phyloP scores from a whole-genome alignment of 2,113 vertebrate species.

The Trogon surrucura region DNA sequence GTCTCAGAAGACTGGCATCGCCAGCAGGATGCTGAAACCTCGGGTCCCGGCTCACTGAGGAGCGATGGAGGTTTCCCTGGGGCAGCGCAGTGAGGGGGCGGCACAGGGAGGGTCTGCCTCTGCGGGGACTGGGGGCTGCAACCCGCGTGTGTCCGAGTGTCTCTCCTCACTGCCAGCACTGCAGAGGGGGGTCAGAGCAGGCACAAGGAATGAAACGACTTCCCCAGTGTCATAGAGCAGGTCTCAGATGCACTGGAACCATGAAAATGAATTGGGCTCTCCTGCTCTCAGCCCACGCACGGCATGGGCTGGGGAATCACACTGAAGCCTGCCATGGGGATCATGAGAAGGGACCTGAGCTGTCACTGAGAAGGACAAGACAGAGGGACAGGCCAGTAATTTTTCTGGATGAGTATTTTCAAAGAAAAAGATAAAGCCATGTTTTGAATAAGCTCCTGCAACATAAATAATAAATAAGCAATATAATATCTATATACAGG shows the following conservation, averaged over 20 bases:
- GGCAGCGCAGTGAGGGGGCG: rapidly evolving
- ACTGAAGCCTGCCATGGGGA: background rate
- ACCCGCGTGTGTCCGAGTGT: rapidly evolving
- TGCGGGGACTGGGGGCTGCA: rapidly evolving
- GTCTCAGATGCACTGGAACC: background rate
- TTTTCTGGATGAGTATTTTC: background rate
- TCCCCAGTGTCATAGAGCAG: background rate
- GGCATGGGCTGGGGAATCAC: background rate
- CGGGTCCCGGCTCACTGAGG: background rate
- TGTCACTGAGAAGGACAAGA: background rate
- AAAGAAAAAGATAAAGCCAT: background rate
- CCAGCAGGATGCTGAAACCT: conserved; percentile 1
- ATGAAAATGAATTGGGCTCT: background rate
- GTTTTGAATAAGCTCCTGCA: background rate
- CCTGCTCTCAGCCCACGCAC: background rate
- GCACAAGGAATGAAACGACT: background rate
- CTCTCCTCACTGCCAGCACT: background rate
- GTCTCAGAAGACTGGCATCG: conserved; percentile 14
- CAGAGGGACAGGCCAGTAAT: background rate
- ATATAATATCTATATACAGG: background rate
- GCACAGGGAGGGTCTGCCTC: background rate
- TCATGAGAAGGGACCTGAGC: background rate
- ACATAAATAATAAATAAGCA: conserved; percentile 23
- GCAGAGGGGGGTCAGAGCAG: background rate
- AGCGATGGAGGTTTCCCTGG: background rate